These are phyloP conservation scores for Cuniculus paca DNA, from an alignment of 2,797 vertebrate species.

Conservation along the genomic window DNA sequence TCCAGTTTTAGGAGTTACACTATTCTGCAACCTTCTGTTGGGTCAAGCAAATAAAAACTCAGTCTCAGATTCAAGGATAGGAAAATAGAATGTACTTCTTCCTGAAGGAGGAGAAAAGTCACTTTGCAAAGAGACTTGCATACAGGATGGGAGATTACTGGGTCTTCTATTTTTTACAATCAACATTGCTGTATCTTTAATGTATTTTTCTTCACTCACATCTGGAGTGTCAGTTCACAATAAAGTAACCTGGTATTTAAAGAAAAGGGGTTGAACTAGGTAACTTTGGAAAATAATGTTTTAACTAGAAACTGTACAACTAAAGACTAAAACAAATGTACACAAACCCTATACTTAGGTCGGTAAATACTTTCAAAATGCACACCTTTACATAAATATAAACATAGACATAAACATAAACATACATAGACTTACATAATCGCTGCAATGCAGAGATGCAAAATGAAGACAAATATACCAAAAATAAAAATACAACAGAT, in stretches of 20 bases:
- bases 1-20: not conserved
- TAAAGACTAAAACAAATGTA: not conserved
- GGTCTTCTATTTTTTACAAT: not conserved
- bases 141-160: not conserved
- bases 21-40: not conserved
- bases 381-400: not conserved
- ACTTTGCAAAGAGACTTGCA: not conserved
- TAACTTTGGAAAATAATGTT: constrained; percentile 13
- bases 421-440: not conserved
- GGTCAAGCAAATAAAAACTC: not conserved
- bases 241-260: not conserved
- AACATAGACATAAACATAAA: not conserved
- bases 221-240: not conserved
- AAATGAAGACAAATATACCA: constrained; percentile 17
- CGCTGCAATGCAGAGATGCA: not conserved
- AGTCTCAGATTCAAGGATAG: not conserved
- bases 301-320: not conserved
- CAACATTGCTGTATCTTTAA: not conserved
- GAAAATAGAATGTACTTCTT: not conserved
- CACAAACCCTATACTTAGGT: not conserved
- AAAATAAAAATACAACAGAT: not conserved
- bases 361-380: not conserved
- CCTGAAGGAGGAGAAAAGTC: not conserved
- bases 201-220: not conserved
- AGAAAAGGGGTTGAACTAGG: not conserved